A percentile compares a stretch with the other conserved stretches of the same genome.
phyloP scores from a whole-genome alignment of 37 sponge, comb jelly and placozoan species.

The Ephydatia muelleri region DNA sequence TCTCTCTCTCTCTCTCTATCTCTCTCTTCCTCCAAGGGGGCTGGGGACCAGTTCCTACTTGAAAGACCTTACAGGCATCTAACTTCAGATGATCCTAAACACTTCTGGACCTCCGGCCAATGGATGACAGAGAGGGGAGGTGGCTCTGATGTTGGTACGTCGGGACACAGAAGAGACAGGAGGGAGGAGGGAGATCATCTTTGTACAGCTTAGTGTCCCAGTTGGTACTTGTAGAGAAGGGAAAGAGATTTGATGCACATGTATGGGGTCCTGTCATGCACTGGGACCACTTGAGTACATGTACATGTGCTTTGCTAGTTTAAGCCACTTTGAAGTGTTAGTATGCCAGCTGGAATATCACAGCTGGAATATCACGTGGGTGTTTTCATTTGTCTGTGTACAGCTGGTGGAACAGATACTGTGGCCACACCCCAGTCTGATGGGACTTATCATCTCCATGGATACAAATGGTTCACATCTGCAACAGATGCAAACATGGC shows the following conservation, averaged over 20 bases:
- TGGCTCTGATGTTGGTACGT: conserved; percentile 95
- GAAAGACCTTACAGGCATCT: conserved; percentile 55
- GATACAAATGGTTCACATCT: conserved; percentile 97
- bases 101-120: conserved; percentile 98
- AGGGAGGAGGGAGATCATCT: no score
- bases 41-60: conserved; percentile 5
- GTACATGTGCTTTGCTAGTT: neutral
- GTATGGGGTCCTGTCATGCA: no score
- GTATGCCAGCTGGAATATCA: no score
- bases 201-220: neutral
- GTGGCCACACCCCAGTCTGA: conserved; percentile 58
- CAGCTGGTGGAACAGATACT: conserved; percentile 76
- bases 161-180: no score
- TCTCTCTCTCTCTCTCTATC: no score
- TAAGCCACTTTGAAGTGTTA: no score
- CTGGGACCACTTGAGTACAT: no score
- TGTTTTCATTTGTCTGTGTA: neutral
- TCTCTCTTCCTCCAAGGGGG: no score
- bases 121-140: conserved; percentile 98
- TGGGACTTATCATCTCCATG: conserved; percentile 66
- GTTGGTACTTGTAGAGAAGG: no score
- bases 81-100: conserved; percentile 54
- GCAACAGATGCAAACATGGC: conserved; percentile 91
- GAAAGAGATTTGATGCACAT: no score
- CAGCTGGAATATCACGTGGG: no score